These are phyloP conservation scores for Eidolon helvum DNA, from an alignment of 2,113 vertebrate species.

Conservation along the genomic window DNA sequence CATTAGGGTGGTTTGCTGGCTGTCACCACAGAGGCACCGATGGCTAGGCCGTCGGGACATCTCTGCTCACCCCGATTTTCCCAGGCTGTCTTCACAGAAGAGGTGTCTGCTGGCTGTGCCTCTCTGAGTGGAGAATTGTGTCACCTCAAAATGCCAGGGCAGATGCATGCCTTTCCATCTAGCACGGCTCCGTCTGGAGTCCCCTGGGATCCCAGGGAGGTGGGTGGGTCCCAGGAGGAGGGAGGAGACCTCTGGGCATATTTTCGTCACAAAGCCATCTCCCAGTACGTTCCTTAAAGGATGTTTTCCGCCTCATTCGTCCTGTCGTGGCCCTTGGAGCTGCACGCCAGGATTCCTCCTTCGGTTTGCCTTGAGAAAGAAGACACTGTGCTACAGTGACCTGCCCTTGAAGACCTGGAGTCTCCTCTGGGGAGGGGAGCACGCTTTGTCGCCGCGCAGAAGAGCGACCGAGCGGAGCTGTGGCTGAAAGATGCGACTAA, in stretches of 20 bases:
- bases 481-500: conserved; percentile 48
- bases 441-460: neutral
- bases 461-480: neutral
- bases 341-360: neutral
- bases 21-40: neutral
- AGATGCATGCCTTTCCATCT: neutral
- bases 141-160: fast-evolving
- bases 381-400: neutral
- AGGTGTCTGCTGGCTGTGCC: neutral
- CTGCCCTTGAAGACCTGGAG: neutral
- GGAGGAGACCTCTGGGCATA: neutral
- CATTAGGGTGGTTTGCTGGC: neutral
- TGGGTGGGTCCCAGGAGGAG: neutral
- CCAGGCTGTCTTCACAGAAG: neutral
- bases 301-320: neutral
- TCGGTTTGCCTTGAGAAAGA: neutral
- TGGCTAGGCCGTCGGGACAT: neutral
- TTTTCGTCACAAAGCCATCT: neutral
- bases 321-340: neutral
- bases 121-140: neutral
- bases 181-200: neutral
- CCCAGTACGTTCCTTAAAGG: neutral
- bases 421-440: neutral
- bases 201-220: neutral
- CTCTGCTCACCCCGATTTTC: neutral